Evolutionary conservation across 2,113 vertebrate species (phyloP), one percentile per base, ranked within the genome.

Genomic region (Hyla sarda): DNA sequence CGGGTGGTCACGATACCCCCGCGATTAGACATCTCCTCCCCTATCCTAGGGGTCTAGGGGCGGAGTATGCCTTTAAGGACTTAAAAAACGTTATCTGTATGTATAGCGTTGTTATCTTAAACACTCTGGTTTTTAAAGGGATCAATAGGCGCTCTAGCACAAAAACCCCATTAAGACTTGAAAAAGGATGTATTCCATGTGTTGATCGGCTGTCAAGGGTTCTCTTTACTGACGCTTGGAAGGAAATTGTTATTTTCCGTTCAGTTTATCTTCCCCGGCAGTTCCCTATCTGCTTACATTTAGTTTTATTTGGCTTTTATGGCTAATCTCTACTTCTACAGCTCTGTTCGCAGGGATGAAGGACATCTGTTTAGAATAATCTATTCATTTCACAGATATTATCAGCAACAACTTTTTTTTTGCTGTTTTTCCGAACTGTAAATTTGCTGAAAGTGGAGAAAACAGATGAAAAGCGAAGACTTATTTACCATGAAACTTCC

Each of bases 371-470:
- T 77, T 30, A 77, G 48, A 77, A 32, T 54, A 32, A 77, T 34
- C 50, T 77, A 77, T 32, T 77, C 48, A 77, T 56, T 77, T 54
- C 41, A 77, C 50, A 34, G 75, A 56, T 56, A 77, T 77, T 77
- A 77, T 77, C 28, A 34, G 52, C 0, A 34, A 30, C 30, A 28
- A 77, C 50, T 12, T 77, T 77, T 12, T 77, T 77, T 41, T 21
- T 77, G 75, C 50, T 77, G 45, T 0, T 54, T 75, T 37, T 54
- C 50, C 28, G 3, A 32, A 14, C 21, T 54, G 10, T 54, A 54
- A 12, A 77, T 34, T 32, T 77, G 28, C 52, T 23, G 19, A 74
- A 48, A 45, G 23, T 32, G 25, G 25, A 77, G 45, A 77, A 32
- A 32, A 54, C 75, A 77, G 50, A 56, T 54, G 48, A 54, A 77